Evolutionary conservation across 2,113 vertebrate genomes (phyloP).

Genomic region (Jacana jacana): DNA sequence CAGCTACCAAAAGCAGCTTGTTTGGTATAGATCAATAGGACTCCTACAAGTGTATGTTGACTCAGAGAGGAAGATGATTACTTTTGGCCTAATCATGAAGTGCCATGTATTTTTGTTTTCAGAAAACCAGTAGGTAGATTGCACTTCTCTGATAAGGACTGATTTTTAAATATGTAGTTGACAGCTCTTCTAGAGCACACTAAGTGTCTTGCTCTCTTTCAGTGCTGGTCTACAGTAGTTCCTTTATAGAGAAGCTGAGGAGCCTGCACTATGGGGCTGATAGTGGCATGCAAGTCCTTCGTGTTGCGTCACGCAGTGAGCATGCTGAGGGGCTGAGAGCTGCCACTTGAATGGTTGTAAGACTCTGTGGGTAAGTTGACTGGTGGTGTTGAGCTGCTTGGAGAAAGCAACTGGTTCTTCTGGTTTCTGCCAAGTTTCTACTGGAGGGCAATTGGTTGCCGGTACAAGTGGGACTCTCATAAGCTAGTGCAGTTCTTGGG

Average conservation of each 20-base stretch:
- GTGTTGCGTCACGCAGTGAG: not conserved
- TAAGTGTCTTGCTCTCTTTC: not conserved
- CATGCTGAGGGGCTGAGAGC: fast-evolving
- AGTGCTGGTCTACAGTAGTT: not conserved
- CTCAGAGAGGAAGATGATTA: fast-evolving
- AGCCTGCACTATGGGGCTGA: fast-evolving
- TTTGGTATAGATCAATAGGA: not conserved
- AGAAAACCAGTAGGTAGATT: not conserved
- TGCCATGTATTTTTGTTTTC: not conserved
- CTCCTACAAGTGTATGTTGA: not conserved
- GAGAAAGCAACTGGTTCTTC: not conserved
- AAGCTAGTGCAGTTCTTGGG: not conserved
- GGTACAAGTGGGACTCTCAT: not conserved
- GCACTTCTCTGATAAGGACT: not conserved
- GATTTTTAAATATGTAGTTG: not conserved
- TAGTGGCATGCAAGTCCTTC: not conserved
- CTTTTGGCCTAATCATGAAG: not conserved
- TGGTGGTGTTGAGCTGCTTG: not conserved
- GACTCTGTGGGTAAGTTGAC: not conserved
- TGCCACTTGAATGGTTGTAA: not conserved
- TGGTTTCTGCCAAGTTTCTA: not conserved
- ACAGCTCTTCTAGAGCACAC: not conserved
- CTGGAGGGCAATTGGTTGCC: not conserved
- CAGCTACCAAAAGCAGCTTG: not conserved
- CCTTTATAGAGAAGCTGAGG: not conserved